Conservation (phyloP, 2,113 vertebrate species). For the Syngnathoides biaculeatus region DNA sequence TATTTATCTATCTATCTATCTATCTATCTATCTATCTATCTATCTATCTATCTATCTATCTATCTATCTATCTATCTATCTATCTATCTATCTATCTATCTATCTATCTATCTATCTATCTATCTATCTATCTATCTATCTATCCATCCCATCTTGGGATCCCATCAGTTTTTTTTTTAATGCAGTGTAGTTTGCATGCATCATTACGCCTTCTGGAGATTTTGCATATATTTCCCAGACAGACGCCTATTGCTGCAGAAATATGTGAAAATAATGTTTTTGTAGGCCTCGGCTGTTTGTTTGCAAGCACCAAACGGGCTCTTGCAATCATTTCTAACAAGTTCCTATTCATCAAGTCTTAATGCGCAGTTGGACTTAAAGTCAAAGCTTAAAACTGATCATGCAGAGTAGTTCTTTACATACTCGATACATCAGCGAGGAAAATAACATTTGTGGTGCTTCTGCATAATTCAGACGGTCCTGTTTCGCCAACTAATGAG, state of each 20-base stretch:
- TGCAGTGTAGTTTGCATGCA: slow-evolving; percentile 59
- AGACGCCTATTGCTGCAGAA: slow-evolving; percentile 44
- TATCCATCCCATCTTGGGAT: background rate
- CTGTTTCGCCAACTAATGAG: slow-evolving; percentile 17
- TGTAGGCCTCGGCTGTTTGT: background rate
- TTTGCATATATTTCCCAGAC: slow-evolving; percentile 60
- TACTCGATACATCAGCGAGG: background rate
- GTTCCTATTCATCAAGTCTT: background rate
- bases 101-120: background rate
- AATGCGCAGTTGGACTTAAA: background rate
- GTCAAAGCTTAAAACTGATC: background rate
- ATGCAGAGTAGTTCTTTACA: background rate
- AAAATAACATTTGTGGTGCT: background rate
- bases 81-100: background rate
- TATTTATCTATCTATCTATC: background rate
- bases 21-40: background rate
- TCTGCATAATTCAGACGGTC: background rate
- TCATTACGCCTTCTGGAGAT: slow-evolving; percentile 19
- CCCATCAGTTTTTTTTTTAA: slow-evolving; percentile 9
- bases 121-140: background rate
- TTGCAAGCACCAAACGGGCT: background rate
- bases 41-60: background rate
- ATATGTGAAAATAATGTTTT: slow-evolving; percentile 1
- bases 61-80: background rate
- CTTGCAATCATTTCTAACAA: background rate